These are phyloP conservation scores for Rhagoletis pomonella DNA, from an alignment of 1,140 invertebrate genomes.

Conservation along the genomic window DNA sequence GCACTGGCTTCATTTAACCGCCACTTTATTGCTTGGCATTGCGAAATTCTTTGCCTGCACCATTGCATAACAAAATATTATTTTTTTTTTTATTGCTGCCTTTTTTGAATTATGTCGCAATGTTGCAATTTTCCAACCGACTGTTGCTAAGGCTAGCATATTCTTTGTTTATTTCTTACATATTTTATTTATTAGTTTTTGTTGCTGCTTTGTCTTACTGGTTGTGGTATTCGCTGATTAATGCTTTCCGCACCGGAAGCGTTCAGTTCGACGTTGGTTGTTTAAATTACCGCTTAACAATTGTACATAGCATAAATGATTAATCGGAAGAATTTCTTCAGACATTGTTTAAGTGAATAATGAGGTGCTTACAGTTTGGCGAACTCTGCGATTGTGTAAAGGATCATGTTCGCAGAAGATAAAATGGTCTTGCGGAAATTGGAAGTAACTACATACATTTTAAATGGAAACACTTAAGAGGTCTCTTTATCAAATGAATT, in stretches of 20 bases:
- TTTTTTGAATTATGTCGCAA: constrained; percentile 20
- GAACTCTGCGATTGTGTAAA: background rate
- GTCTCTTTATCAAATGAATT: no score
- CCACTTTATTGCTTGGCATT: background rate
- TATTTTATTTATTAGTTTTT: constrained; percentile 5
- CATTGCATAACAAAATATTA: constrained; percentile 20
- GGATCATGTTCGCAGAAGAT: background rate
- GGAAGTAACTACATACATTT: no score
- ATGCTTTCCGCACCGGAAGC: constrained; percentile 43
- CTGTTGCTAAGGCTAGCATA: background rate
- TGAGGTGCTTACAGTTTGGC: background rate
- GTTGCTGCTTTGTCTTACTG: background rate
- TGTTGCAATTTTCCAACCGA: constrained; percentile 1
- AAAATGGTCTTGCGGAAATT: no score
- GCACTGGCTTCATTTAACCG: no score
- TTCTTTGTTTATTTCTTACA: constrained; percentile 5
- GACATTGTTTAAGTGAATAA: constrained; percentile 40
- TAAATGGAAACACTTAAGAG: background rate
- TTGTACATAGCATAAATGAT: constrained; percentile 34
- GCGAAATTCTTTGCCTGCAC: background rate
- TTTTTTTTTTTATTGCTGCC: background rate
- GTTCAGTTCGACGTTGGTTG: constrained; percentile 21
- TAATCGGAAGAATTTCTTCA: constrained; percentile 36
- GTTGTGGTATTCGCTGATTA: constrained; percentile 48
- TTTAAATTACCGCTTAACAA: constrained; percentile 35